phyloP scores from a whole-genome alignment of 1,140 invertebrate species.

The Drosophila teissieri region DNA sequence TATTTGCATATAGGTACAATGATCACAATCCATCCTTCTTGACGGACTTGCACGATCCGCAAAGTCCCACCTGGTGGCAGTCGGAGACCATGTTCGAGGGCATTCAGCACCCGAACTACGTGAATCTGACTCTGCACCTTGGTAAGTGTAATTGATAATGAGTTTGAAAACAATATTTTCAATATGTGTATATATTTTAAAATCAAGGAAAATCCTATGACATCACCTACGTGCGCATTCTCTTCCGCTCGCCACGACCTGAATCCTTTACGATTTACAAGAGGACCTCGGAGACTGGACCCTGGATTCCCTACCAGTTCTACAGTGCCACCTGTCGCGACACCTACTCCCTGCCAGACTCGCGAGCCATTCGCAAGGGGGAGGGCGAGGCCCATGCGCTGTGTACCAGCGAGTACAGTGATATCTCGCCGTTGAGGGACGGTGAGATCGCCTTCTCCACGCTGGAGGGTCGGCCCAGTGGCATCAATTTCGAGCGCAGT shows the following conservation, averaged over 20 bases:
- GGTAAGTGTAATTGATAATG: slow-evolving; percentile 86
- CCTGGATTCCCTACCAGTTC: slow-evolving; percentile 98
- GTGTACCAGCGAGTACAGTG: slow-evolving; percentile 98
- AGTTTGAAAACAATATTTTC: not conserved
- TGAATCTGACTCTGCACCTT: slow-evolving; percentile 96
- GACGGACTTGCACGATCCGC: slow-evolving; percentile 95
- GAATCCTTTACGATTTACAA: slow-evolving; percentile 99
- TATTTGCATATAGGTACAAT: slow-evolving; percentile 33
- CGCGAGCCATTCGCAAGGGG: slow-evolving; percentile 88
- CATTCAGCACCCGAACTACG: slow-evolving; percentile 94
- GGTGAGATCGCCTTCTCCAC: slow-evolving; percentile 98
- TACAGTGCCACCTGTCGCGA: slow-evolving; percentile 96
- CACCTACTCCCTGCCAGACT: slow-evolving; percentile 94
- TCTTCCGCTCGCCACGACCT: slow-evolving; percentile 97
- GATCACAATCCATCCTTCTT: slow-evolving; percentile 87
- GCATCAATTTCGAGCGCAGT: slow-evolving; percentile 95
- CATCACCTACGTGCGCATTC: slow-evolving; percentile 97
- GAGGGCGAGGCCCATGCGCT: slow-evolving; percentile 94
- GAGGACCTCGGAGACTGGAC: slow-evolving; percentile 90
- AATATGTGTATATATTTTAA: not conserved
- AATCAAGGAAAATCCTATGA: slow-evolving; percentile 96
- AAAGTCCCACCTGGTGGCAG: slow-evolving; percentile 99
- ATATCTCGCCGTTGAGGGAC: slow-evolving; percentile 97
- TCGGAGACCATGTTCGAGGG: slow-evolving; percentile 98
- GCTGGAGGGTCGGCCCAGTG: slow-evolving; percentile 96